Evolutionary conservation across 2,797 vertebrate species (phyloP), one percentile per base, ranked within the genome.

Genomic region (Triplophysa yarkandensis): DNA sequence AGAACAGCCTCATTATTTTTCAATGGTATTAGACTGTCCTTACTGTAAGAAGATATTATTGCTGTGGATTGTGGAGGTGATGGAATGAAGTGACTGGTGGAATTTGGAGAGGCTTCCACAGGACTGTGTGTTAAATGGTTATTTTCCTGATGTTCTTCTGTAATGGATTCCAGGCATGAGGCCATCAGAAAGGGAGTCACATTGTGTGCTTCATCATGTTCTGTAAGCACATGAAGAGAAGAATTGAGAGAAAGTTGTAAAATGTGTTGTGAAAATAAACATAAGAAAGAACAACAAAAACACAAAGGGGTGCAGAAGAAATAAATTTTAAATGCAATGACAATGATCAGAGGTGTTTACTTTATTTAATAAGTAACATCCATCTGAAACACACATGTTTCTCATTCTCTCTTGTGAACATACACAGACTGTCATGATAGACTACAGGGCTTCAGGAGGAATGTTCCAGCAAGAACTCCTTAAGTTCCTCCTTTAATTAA

Each of bases 151-250:
- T 86, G 60, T 84, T 94, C 92, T 86, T 94, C 94, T 7, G 88
- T 86, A 74, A 93, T 94, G 19, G 92, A 92, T 85, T 92, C 92
- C 86, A 94, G 90, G 60, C 23, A 50, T 25, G 73, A 61, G 87
- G 87, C 88, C 86, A 87, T 89, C 82, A 89, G 90, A 80, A 90
- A 91, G 76, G 90, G 85, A 80, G 83, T 81, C 68, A 92, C 87
- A 88, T 84, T 91, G 88, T 91, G 94, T 52, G 83, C 72, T 32
- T 89, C 85, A 82, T 83, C 86, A 86, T 82, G 9, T 16, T 91
- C 94, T 94, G 73, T 34, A 70, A 32, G 27, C 23, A 77, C 28
- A 77, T 10, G 16, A 73, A 16, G 78, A 75, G 55, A 39, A 68
- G 23, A 71, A 43, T 28, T 50, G 23, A 46, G n/a, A 63, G 25